Evolutionary conservation across 2,797 vertebrate genomes (phyloP), one percentile per base, ranked within the genome.

Genomic region (Anas acuta): DNA sequence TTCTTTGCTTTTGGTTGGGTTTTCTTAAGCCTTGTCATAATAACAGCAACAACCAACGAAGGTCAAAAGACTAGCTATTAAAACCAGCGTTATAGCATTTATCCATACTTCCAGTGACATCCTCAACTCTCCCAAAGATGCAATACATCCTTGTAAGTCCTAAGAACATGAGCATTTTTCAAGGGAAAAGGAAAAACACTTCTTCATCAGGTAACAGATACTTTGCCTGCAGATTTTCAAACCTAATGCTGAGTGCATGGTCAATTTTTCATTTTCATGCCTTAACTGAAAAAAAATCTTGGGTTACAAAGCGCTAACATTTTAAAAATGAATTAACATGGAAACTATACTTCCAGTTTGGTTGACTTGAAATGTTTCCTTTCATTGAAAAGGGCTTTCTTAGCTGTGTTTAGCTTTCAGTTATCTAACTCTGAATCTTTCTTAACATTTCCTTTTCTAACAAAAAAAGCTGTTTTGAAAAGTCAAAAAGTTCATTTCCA

Each of bases 401-500:
- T 79, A 45, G 21, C 58, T 92, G 73, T 81, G 10, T 69, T 93
- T 45, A 70, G 7, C 28, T 82, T 82, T 91, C 30, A 53, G n/a
- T 87, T 90, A 51, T 51, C 22, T 58, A 81, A 69, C 18, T 54
- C n/a, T 56, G 51, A 89, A 87, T 66, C 35, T 14, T 84, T 65
- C 73, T 78, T 78, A 88, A 66, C 5, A 51, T 74, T 92, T 77
- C 25, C 9, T 85, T 39, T 64, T 45, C n/a, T 60, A 65, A 79
- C 60, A 82, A 74, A 78, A 78, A 87, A n/a, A n/a, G 8, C 35
- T 58, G 33, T 28, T 33, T 73, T 65, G 54, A 73, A 83, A 91
- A 74, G 53, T 83, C 45, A 72, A 26, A 92, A 94, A 78, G 60
- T 86, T 95, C 1, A 41, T 81, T 86, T 91, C 73, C 69, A 69